These are phyloP conservation scores for Campopleginae sp. DNA, from an alignment of 2,888 invertebrate species.

Conservation along the genomic window DNA sequence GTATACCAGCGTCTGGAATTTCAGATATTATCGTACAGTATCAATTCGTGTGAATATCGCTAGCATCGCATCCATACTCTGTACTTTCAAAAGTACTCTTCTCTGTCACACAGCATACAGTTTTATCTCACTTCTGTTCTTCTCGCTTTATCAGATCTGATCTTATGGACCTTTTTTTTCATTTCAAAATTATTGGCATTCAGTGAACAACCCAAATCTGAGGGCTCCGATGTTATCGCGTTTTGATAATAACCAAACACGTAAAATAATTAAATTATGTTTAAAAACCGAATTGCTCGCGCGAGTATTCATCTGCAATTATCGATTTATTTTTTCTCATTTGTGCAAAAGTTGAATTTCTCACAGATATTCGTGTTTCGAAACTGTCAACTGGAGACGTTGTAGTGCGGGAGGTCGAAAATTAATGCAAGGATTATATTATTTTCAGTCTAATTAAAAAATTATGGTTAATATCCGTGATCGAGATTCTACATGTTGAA, in stretches of 20 bases:
- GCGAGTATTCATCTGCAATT: neutral
- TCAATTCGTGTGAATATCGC: neutral
- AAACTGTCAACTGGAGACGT: neutral
- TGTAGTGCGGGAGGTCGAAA: neutral
- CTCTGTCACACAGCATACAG: neutral
- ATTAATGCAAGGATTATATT: neutral
- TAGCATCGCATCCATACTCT: neutral
- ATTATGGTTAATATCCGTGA: neutral
- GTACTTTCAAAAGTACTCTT: neutral
- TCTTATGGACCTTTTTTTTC: neutral
- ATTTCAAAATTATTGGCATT: neutral
- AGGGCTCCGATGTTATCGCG: neutral
- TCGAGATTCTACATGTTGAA: neutral
- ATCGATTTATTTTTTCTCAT: neutral
- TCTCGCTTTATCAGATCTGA: neutral
- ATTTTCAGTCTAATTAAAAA: neutral
- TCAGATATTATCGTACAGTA: slow-evolving; percentile 15
- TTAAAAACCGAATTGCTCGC: neutral
- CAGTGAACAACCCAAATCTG: neutral
- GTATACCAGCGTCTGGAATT: slow-evolving; percentile 21
- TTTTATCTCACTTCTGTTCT: neutral
- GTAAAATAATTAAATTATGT: neutral
- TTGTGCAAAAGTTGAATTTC: neutral
- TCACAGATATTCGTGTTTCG: neutral
- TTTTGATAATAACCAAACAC: neutral